These are phyloP conservation scores for Sinella curviseta DNA, from an alignment of 1,140 invertebrate genomes.

Conservation along the genomic window DNA sequence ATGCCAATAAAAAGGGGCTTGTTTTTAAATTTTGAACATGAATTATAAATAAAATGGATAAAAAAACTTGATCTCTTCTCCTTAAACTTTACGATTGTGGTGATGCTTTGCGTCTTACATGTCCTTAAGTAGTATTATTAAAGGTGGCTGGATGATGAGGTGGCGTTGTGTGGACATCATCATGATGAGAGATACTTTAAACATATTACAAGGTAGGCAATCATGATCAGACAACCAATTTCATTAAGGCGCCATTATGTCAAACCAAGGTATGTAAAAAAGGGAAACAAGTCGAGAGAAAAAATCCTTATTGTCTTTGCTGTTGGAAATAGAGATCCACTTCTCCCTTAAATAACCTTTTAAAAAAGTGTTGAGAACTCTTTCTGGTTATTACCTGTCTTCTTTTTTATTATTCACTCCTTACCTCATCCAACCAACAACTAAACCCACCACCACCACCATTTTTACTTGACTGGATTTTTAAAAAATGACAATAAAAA, in stretches of 20 bases:
- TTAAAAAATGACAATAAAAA: not conserved
- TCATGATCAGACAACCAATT: constrained; percentile 46
- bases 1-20: constrained; percentile 14
- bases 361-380: not conserved
- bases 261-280: constrained; percentile 30
- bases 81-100: not conserved
- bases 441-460: not conserved
- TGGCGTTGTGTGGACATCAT: too few relatives aligned
- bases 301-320: not conserved
- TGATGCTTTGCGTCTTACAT: not conserved
- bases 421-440: not conserved
- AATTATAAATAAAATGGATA: constrained; percentile 7
- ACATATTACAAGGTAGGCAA: constrained; percentile 36
- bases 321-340: not conserved
- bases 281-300: constrained; percentile 19
- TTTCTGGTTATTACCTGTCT: not conserved
- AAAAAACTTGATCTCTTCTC: not conserved
- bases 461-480: not conserved
- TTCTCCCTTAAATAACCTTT: not conserved
- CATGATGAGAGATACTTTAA: not conserved
- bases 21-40: constrained; percentile 1
- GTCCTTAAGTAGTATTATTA: too few relatives aligned
- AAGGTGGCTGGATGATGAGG: not conserved
- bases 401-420: not conserved
- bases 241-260: constrained; percentile 49